Evolutionary conservation across 2,888 invertebrate species (phyloP), one percentile per base, ranked within the genome.

Genomic region (Drosophila atripex): DNA sequence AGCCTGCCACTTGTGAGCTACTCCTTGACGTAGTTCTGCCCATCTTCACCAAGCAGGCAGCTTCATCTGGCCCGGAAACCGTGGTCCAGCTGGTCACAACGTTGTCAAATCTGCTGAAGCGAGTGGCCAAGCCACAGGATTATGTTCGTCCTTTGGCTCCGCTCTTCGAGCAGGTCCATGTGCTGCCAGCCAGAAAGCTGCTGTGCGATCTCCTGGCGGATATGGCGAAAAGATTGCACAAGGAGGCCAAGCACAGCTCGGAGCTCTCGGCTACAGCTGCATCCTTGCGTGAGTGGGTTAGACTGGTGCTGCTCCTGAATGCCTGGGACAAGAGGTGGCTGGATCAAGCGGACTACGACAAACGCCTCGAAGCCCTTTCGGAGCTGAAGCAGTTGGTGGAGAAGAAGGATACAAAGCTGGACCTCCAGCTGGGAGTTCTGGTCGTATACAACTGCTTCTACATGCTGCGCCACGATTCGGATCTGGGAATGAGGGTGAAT

Each of bases 291-390:
- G 92, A 93, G 0, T 90, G 92, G 41, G 92, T 93, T 0, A 90
- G 92, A 12, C 86, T 95, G 12, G 91, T 96, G 2, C 89, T 90
- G 5, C 94, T 95, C 90, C 93, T 98, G 79, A 99, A 99, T 91
- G 95, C 98, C 0, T 98, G 95, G 93, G 96, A 98, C 91, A 93
- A 93, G 46, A 94, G 95, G 73, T 96, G 96, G 94, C 93, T 98
- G n/a, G 98, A 98, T 80, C 98, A 99, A 89, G 98, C 98, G 0
- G 97, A 99, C 92, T 98, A 96, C 84, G 95, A 96, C 69, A 93
- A 93, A 78, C 93, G 99, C 78, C 92, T 98, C 21, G 94, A 95
- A 56, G 96, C 96, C 0, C 97, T 97, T 79, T 94, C 94, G 79
- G 92, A 93, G 78, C 94, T 97, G 41, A 94, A 94, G 68, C 89